Conservation (phyloP, 2,888 invertebrate species). For the Drosophila meridiana region DNA sequence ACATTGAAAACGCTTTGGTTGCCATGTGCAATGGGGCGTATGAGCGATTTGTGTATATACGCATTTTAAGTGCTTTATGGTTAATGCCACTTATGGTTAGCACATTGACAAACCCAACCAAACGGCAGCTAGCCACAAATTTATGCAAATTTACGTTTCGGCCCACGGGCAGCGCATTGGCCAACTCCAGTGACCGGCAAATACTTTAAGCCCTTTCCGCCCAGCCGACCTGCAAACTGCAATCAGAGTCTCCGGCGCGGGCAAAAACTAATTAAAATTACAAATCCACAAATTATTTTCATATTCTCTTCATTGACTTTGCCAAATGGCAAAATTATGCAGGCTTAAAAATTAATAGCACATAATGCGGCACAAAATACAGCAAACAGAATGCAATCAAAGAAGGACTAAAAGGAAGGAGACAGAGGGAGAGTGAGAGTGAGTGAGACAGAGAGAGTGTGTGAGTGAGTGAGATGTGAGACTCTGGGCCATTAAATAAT, state of each 20-base stretch:
- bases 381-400: constrained; percentile 43
- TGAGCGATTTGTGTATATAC: constrained; percentile 55
- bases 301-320: constrained; percentile 52
- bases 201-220: constrained; percentile 28
- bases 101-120: constrained; percentile 47
- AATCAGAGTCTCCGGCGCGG: constrained; percentile 42
- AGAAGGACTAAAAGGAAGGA: constrained; percentile 6
- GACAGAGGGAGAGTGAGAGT: neutral
- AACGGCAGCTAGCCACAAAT: constrained; percentile 45
- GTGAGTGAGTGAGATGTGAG: neutral
- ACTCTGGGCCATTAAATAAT: constrained; percentile 40
- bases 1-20: constrained; percentile 16
- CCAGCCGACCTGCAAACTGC: constrained; percentile 14
- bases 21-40: constrained; percentile 53
- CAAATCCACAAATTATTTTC: constrained; percentile 60
- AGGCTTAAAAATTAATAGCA: constrained; percentile 63
- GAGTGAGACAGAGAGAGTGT: neutral
- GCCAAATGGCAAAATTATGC: constrained; percentile 54
- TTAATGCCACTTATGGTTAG: constrained; percentile 65
- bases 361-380: constrained; percentile 52
- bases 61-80: constrained; percentile 65
- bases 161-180: neutral
- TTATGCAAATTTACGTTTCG: constrained; percentile 50
- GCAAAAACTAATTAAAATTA: constrained; percentile 63
- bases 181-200: constrained; percentile 15